phyloP scores from a whole-genome alignment of 2,113 vertebrate species.

The Anguilla rostrata region DNA sequence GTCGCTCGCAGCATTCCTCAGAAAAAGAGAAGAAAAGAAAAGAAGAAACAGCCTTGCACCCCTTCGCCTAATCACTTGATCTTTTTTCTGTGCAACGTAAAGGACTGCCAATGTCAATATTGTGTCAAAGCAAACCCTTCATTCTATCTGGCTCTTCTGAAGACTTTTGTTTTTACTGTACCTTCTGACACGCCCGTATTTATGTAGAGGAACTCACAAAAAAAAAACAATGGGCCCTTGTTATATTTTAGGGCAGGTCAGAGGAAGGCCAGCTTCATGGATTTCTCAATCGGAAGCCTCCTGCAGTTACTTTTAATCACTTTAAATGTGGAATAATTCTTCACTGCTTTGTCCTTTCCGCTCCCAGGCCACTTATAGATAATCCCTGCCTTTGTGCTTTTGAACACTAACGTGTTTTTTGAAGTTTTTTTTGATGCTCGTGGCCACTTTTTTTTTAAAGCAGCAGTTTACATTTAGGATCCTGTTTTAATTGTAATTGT shows the following conservation, averaged over 20 bases:
- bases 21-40: neutral
- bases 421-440: neutral
- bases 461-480: neutral
- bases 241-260: neutral
- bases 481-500: neutral
- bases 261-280: neutral
- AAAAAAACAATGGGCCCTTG: neutral
- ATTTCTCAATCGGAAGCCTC: neutral
- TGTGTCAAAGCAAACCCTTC: neutral
- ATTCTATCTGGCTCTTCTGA: neutral
- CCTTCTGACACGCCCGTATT: neutral
- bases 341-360: neutral
- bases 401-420: neutral
- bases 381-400: neutral
- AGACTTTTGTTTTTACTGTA: neutral
- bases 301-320: neutral
- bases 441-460: neutral
- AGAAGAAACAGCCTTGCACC: neutral
- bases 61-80: neutral
- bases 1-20: neutral
- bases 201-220: neutral
- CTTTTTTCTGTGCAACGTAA: neutral
- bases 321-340: neutral
- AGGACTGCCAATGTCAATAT: conserved; percentile 3
- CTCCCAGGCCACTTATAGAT: neutral